Base-by-base conservation (phyloP, 2,113 vertebrate genomes). In the Phylloscopus whistleri region DNA sequence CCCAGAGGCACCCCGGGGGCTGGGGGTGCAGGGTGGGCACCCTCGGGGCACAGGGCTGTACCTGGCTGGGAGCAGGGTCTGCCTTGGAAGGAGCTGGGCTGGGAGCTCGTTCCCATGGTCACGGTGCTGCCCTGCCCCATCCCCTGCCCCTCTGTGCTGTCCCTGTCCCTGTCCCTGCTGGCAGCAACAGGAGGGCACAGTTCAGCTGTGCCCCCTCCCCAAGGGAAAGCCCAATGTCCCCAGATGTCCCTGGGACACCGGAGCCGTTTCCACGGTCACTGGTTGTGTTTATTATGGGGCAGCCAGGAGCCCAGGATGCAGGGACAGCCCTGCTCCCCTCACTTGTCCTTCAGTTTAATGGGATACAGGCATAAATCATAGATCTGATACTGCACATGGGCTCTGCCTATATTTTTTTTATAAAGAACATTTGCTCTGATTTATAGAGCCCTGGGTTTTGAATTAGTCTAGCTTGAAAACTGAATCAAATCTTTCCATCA, bases 371-470 rank as follows among this genome's bases (percentile, higher is more conserved):
- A 94, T 95, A 96, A 97, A 96, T 96, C 96, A 96, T 46, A 67
- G 84, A 70, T 84, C 92, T 82, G 94, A 90, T 96, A 26, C 94
- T 39, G 89, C 96, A 84, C 79, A 70, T 43, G 75, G 79, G 91
- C 94, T 82, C 78, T 44, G 88, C 88, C 82, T 96, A 41, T 96
- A 94, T 95, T 94, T 95, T 94, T 97, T 95, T 96, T 87, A 96
- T 96, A 94, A 97, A 96, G 95, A 96, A 95, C 92, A 97, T 97
- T 97, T 97, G 95, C 94, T 93, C 87, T 97, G 97, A 97, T 97
- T 97, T 96, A 96, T 97, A 89, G 95, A 94, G 93, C 92, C 44
- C 84, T 73, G 94, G 74, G 84, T 79, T 97, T 96, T 91, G 97
- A 97, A 96, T 95, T 95, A 96, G 94, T 96, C 95, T 96, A 91